Evolutionary conservation across 1,140 invertebrate genomes (phyloP).

Genomic region (Saccostrea cuccullata): DNA sequence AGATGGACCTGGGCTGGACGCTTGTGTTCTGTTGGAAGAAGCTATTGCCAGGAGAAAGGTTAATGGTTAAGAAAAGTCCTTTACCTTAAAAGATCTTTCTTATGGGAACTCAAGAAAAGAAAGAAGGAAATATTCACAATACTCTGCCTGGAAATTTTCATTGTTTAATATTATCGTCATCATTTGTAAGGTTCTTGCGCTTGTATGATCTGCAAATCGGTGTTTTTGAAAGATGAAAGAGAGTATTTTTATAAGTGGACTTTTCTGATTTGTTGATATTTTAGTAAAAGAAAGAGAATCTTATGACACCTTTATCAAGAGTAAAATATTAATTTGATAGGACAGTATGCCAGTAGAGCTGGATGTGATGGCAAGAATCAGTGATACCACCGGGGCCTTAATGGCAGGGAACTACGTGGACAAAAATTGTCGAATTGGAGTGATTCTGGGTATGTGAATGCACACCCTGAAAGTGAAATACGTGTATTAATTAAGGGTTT

Average conservation of each 20-base stretch:
- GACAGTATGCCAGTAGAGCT: slow-evolving; percentile 81
- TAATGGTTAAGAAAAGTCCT: slow-evolving; percentile 6
- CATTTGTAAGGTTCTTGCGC: too few species aligned
- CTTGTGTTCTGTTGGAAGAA: slow-evolving; percentile 88
- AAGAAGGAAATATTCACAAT: too few species aligned
- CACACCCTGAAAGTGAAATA: not conserved
- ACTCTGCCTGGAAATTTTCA: too few species aligned
- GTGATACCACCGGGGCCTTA: slow-evolving; percentile 97
- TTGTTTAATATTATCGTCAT: too few species aligned
- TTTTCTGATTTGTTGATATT: not conserved
- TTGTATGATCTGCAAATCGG: too few species aligned
- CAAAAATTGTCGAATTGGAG: slow-evolving; percentile 89
- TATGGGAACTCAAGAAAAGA: too few species aligned
- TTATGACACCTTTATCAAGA: not conserved
- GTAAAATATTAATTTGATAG: not conserved
- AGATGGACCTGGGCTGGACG: slow-evolving; percentile 91
- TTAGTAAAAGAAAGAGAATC: not conserved
- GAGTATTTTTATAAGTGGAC: too few species aligned
- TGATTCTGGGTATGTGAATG: slow-evolving; percentile 87
- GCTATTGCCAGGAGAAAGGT: slow-evolving; percentile 79
- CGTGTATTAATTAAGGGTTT: not conserved
- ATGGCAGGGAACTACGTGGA: slow-evolving; percentile 98
- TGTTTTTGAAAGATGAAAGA: too few species aligned
- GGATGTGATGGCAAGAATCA: slow-evolving; percentile 94
- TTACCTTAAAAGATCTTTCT: too few species aligned